Evolutionary conservation across 2,113 vertebrate genomes (phyloP), one percentile per base, ranked within the genome.

Genomic region (Regulus satrapa): DNA sequence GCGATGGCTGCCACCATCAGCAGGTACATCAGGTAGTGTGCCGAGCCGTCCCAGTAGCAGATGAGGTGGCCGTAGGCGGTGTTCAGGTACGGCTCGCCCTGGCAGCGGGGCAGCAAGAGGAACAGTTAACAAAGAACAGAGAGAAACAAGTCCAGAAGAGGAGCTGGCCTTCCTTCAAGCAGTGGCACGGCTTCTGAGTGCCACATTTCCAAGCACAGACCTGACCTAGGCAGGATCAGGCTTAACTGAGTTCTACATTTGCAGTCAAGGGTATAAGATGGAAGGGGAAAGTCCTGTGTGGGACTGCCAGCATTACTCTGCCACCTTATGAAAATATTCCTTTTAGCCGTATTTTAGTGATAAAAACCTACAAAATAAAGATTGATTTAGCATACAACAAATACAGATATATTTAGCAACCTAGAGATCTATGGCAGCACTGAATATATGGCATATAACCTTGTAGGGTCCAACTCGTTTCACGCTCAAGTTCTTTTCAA

Each of bases 21-120:
- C 80, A 99, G 98, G 93, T 99, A 99, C 98, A 99, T 99, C 90
- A 99, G 98, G 76, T 99, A 99, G 87, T 99, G 99, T 17, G 97
- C 98, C 1, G 99, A 99, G 88, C 99, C 99, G n/a, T 99, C 99
- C 99, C 99, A 99, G 34, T 99, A 99, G 94, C 98, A 99, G 96
- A 98, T 98, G 98, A 99, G 98, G 55, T 99, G 99, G 32, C 99
- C 99, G 5, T 99, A 98, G 0, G 99, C 99, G 0, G 99, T 99
- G 94, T 99, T 99, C 96, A 99, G 98, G 31, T 99, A 98, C 0
- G 99, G 99, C 52, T 99, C 99, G 2, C 98, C 98, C 99, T 99
- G 96, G 90, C 36, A 96, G 38, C 1, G 12, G 58, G 34, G 13
- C 34, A 55, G 63, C 31, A 61, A 32, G 6, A 38, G 16, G 2